Evolutionary conservation across 2,888 invertebrate genomes (phyloP).

Genomic region (Erpobdella octoculata): DNA sequence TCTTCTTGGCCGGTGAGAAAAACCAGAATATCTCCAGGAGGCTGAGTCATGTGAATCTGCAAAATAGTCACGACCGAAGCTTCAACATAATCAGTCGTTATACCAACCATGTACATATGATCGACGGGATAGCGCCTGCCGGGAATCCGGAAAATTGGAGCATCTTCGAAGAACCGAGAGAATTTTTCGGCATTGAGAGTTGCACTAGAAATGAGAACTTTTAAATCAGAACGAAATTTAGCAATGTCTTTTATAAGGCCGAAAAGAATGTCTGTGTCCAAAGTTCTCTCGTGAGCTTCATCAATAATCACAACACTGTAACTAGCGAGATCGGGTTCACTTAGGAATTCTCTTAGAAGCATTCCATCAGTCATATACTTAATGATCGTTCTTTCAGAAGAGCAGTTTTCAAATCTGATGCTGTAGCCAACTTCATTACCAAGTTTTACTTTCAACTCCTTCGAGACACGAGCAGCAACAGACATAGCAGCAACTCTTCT

Average conservation of each 20-base stretch:
- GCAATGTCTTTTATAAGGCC: constrained; percentile 88
- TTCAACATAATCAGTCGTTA: constrained; percentile 96
- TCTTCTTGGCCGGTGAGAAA: constrained; percentile 75
- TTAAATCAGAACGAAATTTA: constrained; percentile 79
- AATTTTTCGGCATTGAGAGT: constrained; percentile 97
- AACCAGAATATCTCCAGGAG: constrained; percentile 86
- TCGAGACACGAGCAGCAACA: constrained; percentile 93
- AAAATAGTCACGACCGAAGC: constrained; percentile 92
- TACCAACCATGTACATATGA: constrained; percentile 96
- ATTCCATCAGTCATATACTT: constrained; percentile 99
- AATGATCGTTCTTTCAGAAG: constrained; percentile 86
- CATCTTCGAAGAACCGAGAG: constrained; percentile 93
- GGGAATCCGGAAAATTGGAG: constrained; percentile 92
- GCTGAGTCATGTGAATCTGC: constrained; percentile 96
- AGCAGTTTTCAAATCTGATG: constrained; percentile 97
- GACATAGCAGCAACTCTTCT: constrained; percentile 98
- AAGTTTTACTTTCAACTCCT: constrained; percentile 91
- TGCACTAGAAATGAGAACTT: constrained; percentile 91
- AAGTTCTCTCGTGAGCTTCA: constrained; percentile 94
- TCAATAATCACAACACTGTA: constrained; percentile 99
- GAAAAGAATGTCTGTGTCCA: constrained; percentile 95
- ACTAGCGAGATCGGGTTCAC: constrained; percentile 87
- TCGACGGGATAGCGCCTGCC: constrained; percentile 96
- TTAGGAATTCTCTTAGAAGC: constrained; percentile 86
- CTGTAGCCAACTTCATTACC: constrained; percentile 66